Evolutionary conservation across 2,888 invertebrate genomes (phyloP), one percentile per base, ranked within the genome.

Genomic region (Diaphora mendica): DNA sequence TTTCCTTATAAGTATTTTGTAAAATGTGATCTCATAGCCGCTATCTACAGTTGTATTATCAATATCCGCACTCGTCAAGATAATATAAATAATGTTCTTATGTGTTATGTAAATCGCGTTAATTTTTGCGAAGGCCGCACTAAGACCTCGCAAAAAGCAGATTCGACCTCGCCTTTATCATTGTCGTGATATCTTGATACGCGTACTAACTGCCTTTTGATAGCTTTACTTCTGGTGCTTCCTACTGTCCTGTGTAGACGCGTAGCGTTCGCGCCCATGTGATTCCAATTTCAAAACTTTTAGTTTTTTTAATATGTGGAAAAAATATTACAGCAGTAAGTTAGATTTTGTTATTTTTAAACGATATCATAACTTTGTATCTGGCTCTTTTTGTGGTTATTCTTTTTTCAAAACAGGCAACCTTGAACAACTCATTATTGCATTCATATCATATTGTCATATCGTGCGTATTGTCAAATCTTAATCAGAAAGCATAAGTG

Each of bases 141-240:
- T 55, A 80, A 90, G 92, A 93, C 93, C 94, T 93, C 93, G 93
- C 92, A 88, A 92, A 94, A 93, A 91, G 89, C 90, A 90, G 89
- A 88, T 87, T 83, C 88, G 93, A 90, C 95, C 95, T 95, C 92
- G 93, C 76, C 86, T 88, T 93, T 95, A 95, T 95, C 95, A 92
- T 87, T 88, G 89, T 85, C 86, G 89, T 90, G 93, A 93, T 94
- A 93, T 91, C 89, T 90, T 90, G 92, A 93, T 93, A 91, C 91
- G 90, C 91, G 92, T 89, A 90, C 89, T 92, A 88, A 89, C 87
- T 89, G 87, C 86, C 84, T 90, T 86, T 85, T 91, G 89, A 91
- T 91, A 90, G 87, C 86, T 89, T 92, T 91, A 89, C 90, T 90
- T 86, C 86, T 86, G 84, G 77, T 83, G 81, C 85, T 88, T 85